Conservation (phyloP, 2,113 vertebrate genomes). For the Sarotherodon lohbergeri region DNA sequence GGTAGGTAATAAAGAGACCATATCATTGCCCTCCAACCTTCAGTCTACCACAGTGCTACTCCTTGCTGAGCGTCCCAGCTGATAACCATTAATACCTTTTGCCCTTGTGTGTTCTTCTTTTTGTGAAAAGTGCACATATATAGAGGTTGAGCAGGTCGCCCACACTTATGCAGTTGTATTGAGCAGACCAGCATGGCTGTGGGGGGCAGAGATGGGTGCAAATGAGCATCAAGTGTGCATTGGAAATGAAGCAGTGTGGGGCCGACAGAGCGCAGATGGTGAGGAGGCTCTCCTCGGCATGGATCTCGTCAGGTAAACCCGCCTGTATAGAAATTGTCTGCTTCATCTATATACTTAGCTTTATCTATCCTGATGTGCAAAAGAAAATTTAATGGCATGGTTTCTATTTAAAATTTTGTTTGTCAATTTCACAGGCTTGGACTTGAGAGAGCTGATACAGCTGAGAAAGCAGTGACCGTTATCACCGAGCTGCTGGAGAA, state of each 20-base stretch:
- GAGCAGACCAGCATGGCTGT: constrained; percentile 94
- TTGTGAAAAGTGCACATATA: constrained; percentile 84
- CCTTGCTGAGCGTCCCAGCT: background rate
- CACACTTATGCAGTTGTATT: constrained; percentile 84
- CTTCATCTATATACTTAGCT: background rate
- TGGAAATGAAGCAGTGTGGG: constrained; percentile 96
- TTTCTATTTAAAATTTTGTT: background rate
- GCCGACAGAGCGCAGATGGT: constrained; percentile 74
- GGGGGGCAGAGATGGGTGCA: constrained; percentile 98
- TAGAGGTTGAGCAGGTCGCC: constrained; percentile 80
- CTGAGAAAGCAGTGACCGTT: constrained; percentile 82
- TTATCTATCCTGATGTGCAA: background rate
- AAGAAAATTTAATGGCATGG: background rate
- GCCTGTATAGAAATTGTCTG: background rate
- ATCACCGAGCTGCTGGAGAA: constrained; percentile 86
- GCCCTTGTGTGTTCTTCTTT: background rate
- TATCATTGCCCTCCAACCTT: background rate
- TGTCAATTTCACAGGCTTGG: constrained; percentile 77
- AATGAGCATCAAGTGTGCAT: constrained; percentile 94
- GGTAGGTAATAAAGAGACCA: constrained; percentile 61
- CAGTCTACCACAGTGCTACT: background rate
- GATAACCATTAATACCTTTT: background rate
- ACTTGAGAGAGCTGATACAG: constrained; percentile 89
- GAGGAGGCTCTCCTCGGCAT: constrained; percentile 91
- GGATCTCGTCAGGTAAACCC: constrained; percentile 87